phyloP scores from a whole-genome alignment of 2,113 vertebrate species.

The Dasyurus viverrinus region DNA sequence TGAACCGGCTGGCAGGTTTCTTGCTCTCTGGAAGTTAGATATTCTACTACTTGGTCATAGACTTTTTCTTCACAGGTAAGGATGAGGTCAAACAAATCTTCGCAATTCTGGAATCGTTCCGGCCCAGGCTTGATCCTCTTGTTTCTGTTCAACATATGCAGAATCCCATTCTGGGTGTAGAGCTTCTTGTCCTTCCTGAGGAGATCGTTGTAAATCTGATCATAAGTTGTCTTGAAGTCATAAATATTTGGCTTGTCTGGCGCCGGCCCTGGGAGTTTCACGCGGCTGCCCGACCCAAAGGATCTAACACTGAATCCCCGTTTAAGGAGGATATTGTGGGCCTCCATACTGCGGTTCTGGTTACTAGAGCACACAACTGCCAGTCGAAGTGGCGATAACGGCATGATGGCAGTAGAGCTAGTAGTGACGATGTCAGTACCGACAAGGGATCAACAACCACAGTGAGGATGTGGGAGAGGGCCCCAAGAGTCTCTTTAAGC shows the following conservation, averaged over 20 bases:
- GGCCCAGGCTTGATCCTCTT: background rate
- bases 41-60: background rate
- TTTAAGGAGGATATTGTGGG: background rate
- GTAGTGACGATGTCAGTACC: too few relatives aligned
- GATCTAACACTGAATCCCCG: background rate
- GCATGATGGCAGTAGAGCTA: background rate
- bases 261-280: background rate
- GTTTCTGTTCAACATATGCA: background rate
- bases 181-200: background rate
- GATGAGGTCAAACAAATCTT: background rate
- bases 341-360: background rate
- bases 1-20: background rate
- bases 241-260: background rate
- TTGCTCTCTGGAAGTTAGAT: background rate
- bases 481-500: background rate
- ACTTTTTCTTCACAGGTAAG: background rate
- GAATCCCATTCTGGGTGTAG: background rate
- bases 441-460: background rate
- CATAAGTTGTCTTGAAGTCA: background rate
- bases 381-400: background rate
- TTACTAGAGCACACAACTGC: background rate
- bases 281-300: background rate
- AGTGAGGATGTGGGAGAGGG: too few relatives aligned
- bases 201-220: background rate
- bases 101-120: background rate